phyloP scores from a whole-genome alignment of 23 tunicate genomes.

The Phallusia fumigata region DNA sequence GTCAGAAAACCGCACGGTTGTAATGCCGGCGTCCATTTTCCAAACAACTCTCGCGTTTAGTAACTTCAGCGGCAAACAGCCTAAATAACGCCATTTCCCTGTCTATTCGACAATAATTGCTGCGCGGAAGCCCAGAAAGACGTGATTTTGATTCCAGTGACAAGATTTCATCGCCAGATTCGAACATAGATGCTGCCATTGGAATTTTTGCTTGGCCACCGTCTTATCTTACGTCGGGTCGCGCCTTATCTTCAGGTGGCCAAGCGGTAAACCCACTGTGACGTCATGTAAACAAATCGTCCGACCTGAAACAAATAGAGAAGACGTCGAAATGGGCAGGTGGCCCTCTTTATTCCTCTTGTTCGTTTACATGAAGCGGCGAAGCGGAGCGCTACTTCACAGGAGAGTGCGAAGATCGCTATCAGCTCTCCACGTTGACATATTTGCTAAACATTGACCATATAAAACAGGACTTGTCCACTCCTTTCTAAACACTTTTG shows the following conservation, averaged over 20 bases:
- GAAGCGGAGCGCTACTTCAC: neutral
- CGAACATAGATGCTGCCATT: neutral
- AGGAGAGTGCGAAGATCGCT: neutral
- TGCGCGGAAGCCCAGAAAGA: neutral
- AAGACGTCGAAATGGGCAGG: neutral
- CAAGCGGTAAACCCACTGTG: constrained; percentile 8
- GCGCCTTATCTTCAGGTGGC: constrained; percentile 11
- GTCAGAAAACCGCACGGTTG: neutral
- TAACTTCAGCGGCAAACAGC: too few species aligned
- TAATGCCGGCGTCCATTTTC: neutral
- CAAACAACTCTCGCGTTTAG: neutral
- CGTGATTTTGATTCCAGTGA: too few species aligned
- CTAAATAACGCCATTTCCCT: too few species aligned
- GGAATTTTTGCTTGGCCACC: neutral
- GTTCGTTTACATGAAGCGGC: neutral
- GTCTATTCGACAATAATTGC: neutral
- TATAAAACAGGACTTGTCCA: neutral
- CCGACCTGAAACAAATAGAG: neutral
- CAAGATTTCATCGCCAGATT: neutral
- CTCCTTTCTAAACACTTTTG: neutral
- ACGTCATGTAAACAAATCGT: constrained; percentile 3
- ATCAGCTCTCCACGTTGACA: neutral
- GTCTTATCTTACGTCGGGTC: neutral
- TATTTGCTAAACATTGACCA: constrained; percentile 6
- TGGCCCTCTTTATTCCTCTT: neutral